Evolutionary conservation across 2,113 vertebrate genomes (phyloP), one percentile per base, ranked within the genome.

Genomic region (Zosterops borbonicus): DNA sequence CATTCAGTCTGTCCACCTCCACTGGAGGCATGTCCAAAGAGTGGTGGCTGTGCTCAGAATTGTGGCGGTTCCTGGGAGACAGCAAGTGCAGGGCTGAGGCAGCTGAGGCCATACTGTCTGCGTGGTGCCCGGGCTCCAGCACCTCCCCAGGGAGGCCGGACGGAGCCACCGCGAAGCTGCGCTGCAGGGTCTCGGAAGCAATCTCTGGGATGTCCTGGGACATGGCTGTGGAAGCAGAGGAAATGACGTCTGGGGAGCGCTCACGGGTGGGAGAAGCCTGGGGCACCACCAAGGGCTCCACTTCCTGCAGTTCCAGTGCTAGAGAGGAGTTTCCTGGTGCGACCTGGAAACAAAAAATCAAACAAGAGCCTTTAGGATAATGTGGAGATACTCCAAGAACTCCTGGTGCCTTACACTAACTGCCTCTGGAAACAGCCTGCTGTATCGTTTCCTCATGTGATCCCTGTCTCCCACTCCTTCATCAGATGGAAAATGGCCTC

Each of bases 171-270:
- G 95, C 95, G 31, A 98, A 98, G 68, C 98, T 98, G 58, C 98
- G 98, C 68, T 98, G 98, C 88, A 99, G 92, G 5, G 99, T 99
- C 97, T 99, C 99, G 1, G 99, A 99, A 3, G 99, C 99, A 1
- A 99, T 99, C 97, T 99, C 99, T 1, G 99, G 99, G 94, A 99
- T 99, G 49, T 99, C 99, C 92, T 99, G 99, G 41, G 99, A 99
- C 97, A 99, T 98, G 94, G 98, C 99, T 8, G 99, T 99, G 73
- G 99, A 99, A 77, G 99, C 99, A 1, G 99, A 99, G 63, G 99
- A 99, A 95, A 99, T 99, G 91, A 99, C 99, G 1, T 99, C 99
- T 0, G 99, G 99, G 6, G 99, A 99, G 60, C 99, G 99, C 41
- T 99, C 98, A 0, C 99, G 98, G 33, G 99, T 99, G 1, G 99